These are phyloP conservation scores for Oikopleura albicans DNA, from an alignment of 23 tunicate genomes.

Conservation along the genomic window DNA sequence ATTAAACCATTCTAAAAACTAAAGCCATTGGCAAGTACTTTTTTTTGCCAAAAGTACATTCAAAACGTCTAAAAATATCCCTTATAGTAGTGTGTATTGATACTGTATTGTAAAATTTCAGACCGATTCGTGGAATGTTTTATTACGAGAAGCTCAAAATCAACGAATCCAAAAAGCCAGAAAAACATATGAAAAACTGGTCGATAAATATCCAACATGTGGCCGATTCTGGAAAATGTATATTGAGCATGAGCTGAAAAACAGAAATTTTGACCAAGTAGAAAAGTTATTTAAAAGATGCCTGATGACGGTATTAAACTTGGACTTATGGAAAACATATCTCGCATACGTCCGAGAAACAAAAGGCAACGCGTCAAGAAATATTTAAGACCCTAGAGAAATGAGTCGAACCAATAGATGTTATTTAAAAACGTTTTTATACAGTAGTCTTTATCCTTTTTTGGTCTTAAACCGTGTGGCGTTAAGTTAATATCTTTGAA, in stretches of 20 bases:
- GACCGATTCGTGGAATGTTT: constrained; percentile 54
- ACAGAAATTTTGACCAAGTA: constrained; percentile 70
- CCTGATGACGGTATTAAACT: constrained; percentile 58
- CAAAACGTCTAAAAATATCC: too few relatives aligned
- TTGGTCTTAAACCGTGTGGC: background rate
- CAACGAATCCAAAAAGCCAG: constrained; percentile 60
- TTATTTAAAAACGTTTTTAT: background rate
- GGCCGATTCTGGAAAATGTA: constrained; percentile 91
- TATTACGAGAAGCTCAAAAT: constrained; percentile 87
- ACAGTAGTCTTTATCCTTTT: background rate
- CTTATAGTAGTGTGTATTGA: too few relatives aligned
- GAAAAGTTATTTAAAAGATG: constrained; percentile 83
- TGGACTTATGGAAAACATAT: constrained; percentile 92
- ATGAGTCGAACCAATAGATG: background rate
- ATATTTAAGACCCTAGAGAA: too few relatives aligned
- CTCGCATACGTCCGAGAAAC: constrained; percentile 76
- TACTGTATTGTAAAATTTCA: too few relatives aligned
- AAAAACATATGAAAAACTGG: constrained; percentile 44
- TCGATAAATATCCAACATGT: constrained; percentile 61
- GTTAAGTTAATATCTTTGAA: too few relatives aligned
- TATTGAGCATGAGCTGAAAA: constrained; percentile 95
- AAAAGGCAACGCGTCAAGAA: constrained; percentile 61
- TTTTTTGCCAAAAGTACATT: too few relatives aligned
- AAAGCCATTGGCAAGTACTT: too few relatives aligned
- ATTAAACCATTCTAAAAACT: too few relatives aligned